Base-by-base conservation (phyloP, 1,140 invertebrate genomes). In the Drusus annulatus region DNA sequence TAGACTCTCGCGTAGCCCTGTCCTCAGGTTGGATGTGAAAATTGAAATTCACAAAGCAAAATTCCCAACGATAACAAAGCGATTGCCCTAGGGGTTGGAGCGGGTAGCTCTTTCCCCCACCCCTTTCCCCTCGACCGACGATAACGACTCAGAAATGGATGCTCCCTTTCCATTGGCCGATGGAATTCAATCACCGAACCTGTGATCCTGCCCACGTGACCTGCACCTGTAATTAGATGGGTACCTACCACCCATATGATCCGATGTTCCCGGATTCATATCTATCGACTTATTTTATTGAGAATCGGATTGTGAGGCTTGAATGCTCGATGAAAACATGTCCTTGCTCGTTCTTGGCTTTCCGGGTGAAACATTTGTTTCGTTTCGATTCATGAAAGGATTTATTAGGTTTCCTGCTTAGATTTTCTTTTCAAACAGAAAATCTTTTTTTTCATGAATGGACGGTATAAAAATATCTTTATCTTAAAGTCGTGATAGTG, bases 41-140 rank as follows among this genome's bases (percentile, higher is more conserved):
- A 79, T 81, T 81, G 60, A 81, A 81, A 81, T 81, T 81, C 80
- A 65, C 63, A 51, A 60, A 75, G 71, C 80, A 75, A 65, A 81
- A 76, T 79, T 75, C 69, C 50, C 56, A 81, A 79, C 80, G 80
- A 81, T 79, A 81, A 81, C 80, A 81, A 81, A 79, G 80, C 77
- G 80, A 80, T 80, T 71, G 76, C 71, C 51, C 52, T 25, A 50
- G 54, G 71, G 76, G 71, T 31, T 13, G 52, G 2, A 17, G 54
- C 2, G 2, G 52, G 52, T 23, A 71, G 31, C 36, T 8, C 36
- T 7, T 13, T 1, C 36, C 36, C 36, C 8, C 7, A 31, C 13
- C 8, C n/a, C 16, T 10, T 1, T 10, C 16, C 28, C 28, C 19
- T 10, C 50, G 52, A 71, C 19, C 50, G 25, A 54, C 19, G 80